These are phyloP conservation scores for Nothocercus julius DNA, from an alignment of 2,113 vertebrate genomes.

Conservation along the genomic window DNA sequence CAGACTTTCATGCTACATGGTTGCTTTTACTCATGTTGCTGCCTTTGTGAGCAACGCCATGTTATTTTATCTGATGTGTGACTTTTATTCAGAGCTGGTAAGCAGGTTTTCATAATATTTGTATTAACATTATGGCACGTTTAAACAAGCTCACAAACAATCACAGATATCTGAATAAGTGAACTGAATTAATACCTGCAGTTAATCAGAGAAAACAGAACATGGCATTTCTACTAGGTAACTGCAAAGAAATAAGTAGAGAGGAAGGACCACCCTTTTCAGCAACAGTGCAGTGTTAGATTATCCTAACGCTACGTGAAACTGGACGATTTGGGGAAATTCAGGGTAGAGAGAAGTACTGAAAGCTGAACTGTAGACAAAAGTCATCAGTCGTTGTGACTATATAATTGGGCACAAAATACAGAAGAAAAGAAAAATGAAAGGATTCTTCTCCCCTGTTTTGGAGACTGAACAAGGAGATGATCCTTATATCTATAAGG, in stretches of 20 bases:
- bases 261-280: background rate
- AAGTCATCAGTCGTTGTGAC: background rate
- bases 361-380: background rate
- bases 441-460: background rate
- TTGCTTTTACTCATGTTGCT: background rate
- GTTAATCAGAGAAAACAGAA: background rate
- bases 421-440: background rate
- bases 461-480: background rate
- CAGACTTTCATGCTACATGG: background rate
- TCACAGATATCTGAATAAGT: background rate
- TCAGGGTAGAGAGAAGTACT: background rate
- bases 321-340: background rate
- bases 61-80: background rate
- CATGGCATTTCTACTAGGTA: background rate
- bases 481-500: background rate
- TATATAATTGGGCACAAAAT: background rate
- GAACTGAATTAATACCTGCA: background rate
- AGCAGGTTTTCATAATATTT: background rate
- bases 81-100: background rate
- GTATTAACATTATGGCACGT: background rate
- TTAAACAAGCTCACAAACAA: background rate
- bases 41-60: background rate
- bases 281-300: background rate
- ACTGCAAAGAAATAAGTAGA: background rate
- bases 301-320: background rate